These are phyloP conservation scores for Acromyrmex echinatior DNA, from an alignment of 1,140 invertebrate genomes.

Conservation along the genomic window DNA sequence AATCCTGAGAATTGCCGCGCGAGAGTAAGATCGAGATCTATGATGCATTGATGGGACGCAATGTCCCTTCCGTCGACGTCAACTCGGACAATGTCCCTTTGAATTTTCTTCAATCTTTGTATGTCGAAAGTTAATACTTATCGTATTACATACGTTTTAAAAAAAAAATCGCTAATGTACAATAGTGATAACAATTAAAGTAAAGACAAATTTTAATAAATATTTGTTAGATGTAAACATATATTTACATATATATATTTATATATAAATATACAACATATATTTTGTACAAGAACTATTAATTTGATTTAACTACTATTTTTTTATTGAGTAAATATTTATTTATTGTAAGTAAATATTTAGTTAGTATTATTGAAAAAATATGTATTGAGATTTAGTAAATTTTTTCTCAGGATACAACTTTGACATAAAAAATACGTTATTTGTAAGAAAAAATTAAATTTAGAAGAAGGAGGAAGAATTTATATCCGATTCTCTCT, in stretches of 20 bases:
- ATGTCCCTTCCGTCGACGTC: slow-evolving; percentile 8
- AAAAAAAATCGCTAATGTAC: background rate
- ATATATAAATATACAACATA: too few relatives aligned
- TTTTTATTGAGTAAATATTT: too few relatives aligned
- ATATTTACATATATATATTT: too few relatives aligned
- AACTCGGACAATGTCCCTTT: slow-evolving; percentile 12
- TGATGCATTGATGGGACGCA: slow-evolving; percentile 7
- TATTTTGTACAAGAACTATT: too few relatives aligned
- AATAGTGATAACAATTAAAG: background rate
- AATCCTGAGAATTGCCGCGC: slow-evolving; percentile 77
- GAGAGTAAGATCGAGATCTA: slow-evolving; percentile 13
- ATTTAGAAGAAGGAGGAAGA: background rate
- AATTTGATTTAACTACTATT: too few relatives aligned
- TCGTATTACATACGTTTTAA: background rate
- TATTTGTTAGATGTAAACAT: too few relatives aligned
- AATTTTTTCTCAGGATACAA: background rate
- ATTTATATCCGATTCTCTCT: too few relatives aligned
- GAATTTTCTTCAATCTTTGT: background rate
- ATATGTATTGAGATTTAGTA: too few relatives aligned
- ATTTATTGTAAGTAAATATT: too few relatives aligned
- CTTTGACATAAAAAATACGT: background rate
- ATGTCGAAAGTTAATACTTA: background rate
- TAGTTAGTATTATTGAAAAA: too few relatives aligned
- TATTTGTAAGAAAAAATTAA: background rate
- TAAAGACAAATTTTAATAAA: background rate